Evolutionary conservation across 2,113 vertebrate species (phyloP).

Genomic region (Tragelaphus scriptus): DNA sequence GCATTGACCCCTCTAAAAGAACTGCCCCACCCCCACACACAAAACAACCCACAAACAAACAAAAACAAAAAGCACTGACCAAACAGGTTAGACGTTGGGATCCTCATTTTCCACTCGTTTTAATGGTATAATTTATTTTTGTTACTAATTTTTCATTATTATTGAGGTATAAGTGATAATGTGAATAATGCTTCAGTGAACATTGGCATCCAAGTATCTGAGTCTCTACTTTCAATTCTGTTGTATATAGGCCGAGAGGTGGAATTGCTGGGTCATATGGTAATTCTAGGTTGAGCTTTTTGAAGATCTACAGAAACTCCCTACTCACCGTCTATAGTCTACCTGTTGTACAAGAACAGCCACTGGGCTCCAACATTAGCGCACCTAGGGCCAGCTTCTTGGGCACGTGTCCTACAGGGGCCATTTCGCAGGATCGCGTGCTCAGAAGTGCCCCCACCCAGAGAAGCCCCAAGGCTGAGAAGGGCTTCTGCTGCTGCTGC

Average conservation of each 20-base stretch:
- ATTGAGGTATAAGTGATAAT: not conserved
- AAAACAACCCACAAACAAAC: not conserved
- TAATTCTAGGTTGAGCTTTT: not conserved
- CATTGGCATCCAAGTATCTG: not conserved
- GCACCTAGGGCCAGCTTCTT: not conserved
- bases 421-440: no score
- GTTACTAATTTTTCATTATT: not conserved
- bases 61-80: not conserved
- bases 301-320: not conserved
- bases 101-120: not conserved
- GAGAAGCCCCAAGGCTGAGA: not conserved
- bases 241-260: not conserved
- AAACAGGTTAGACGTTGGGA: not conserved
- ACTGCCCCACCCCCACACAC: not conserved
- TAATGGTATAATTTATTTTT: not conserved
- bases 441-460: not conserved
- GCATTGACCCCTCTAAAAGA: not conserved
- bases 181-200: not conserved
- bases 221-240: not conserved
- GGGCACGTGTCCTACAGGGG: not conserved
- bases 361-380: not conserved
- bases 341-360: not conserved
- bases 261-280: not conserved
- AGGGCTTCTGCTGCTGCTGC: not conserved
- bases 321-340: not conserved